Percentiles rank a stretch among this genome's conserved stretches.
Conservation (phyloP, 2,113 vertebrate species). For the Dendropsophus ebraccatus region DNA sequence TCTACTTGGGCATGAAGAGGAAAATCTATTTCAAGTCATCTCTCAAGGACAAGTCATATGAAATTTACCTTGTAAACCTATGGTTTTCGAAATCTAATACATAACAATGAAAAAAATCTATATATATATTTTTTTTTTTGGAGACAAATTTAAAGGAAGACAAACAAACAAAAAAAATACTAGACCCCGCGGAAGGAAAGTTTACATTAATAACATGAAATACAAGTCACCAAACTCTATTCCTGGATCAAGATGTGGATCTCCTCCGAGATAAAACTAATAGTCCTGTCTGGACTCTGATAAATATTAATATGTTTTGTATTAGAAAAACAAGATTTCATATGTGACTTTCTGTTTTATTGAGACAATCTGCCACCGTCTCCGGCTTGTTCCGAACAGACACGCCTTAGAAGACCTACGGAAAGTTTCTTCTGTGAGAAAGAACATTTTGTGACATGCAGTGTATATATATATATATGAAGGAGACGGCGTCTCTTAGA, state of each 20-base stretch:
- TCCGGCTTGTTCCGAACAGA: neutral
- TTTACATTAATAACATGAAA: conserved; percentile 17
- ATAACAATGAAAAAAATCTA: conserved; percentile 13
- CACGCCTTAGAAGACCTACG: neutral
- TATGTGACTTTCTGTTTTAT: conserved; percentile 38
- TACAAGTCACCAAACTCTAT: neutral
- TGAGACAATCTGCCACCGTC: conserved; percentile 2
- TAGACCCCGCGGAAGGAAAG: neutral
- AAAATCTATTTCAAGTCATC: neutral
- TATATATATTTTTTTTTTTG: neutral
- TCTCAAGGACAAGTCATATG: neutral
- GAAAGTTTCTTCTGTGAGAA: conserved; percentile 3
- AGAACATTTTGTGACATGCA: conserved; percentile 13
- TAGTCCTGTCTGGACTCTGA: conserved; percentile 31
- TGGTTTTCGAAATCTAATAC: neutral
- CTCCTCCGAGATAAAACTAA: conserved; percentile 20
- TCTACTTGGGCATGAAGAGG: neutral
- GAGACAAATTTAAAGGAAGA: neutral
- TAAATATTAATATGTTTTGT: conserved; percentile 45
- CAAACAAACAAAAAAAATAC: neutral
- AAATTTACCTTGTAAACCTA: neutral
- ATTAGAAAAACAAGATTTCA: conserved; percentile 44
- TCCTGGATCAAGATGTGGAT: conserved; percentile 29
- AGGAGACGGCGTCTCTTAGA: neutral
- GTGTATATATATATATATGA: neutral